A percentile compares a stretch with the other conserved stretches of the same genome.
Conservation (phyloP, 2,888 invertebrate species). For the Vanessa cardui region DNA sequence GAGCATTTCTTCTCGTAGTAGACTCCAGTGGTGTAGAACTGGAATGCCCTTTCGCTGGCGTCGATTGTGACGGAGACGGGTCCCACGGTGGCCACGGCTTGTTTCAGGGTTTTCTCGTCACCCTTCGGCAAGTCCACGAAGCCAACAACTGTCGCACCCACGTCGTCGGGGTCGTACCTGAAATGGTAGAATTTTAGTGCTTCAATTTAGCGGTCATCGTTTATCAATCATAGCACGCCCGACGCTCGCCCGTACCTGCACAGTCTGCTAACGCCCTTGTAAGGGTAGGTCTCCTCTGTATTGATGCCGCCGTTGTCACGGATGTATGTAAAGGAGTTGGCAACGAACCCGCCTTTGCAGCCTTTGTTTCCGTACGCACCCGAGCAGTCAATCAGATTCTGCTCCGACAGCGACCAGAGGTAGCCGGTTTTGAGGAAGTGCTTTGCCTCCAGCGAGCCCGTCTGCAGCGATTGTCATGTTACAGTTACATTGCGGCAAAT, state of each 20-base stretch:
- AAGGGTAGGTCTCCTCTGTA: slow-evolving; percentile 94
- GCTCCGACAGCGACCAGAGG: slow-evolving; percentile 93
- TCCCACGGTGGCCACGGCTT: slow-evolving; percentile 91
- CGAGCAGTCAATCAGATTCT: slow-evolving; percentile 96
- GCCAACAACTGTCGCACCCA: slow-evolving; percentile 92
- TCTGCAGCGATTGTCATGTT: slow-evolving; percentile 72
- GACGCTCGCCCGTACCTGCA: slow-evolving; percentile 77
- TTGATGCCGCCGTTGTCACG: slow-evolving; percentile 93
- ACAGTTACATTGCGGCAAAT: too few species aligned
- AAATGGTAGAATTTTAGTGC: background rate
- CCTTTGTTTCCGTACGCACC: slow-evolving; percentile 92
- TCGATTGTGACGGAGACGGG: slow-evolving; percentile 95
- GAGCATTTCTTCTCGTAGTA: slow-evolving; percentile 92
- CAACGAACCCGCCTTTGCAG: slow-evolving; percentile 92
- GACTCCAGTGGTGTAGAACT: slow-evolving; percentile 91
- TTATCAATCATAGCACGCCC: too few species aligned
- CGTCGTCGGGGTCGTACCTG: slow-evolving; percentile 84
- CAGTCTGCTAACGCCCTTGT: slow-evolving; percentile 89
- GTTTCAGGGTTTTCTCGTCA: slow-evolving; percentile 87
- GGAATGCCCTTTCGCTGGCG: slow-evolving; percentile 92
- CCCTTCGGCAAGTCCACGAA: slow-evolving; percentile 89
- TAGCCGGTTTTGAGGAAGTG: slow-evolving; percentile 90
- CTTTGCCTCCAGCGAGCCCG: slow-evolving; percentile 95
- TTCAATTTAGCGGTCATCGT: too few species aligned
- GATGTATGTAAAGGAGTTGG: slow-evolving; percentile 93